Evolutionary conservation across 1,140 invertebrate genomes (phyloP).

Genomic region (Drosophila tani): DNA sequence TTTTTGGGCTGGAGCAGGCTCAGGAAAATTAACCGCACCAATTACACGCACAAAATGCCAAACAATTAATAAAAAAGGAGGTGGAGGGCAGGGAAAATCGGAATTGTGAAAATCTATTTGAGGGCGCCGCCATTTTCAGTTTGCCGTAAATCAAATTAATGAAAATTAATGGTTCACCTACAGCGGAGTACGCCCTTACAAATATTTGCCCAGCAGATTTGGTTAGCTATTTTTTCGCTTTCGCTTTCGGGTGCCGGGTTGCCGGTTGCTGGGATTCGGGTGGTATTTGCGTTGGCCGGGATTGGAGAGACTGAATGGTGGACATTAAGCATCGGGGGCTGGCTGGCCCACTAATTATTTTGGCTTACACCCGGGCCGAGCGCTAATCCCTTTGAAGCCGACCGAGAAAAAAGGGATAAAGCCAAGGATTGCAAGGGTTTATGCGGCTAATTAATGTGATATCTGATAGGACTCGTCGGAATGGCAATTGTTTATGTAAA

Average conservation of each 20-base stretch:
- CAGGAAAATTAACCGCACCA: conserved; percentile 55
- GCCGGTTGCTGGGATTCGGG: neutral
- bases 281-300: conserved; percentile 18
- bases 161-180: conserved; percentile 76
- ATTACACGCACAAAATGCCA: conserved; percentile 62
- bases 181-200: conserved; percentile 50
- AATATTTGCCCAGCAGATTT: conserved; percentile 52
- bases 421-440: conserved; percentile 47
- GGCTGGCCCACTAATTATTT: conserved; percentile 69
- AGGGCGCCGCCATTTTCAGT: conserved; percentile 44
- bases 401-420: conserved; percentile 38
- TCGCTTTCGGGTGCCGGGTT: neutral
- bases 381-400: conserved; percentile 59
- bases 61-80: conserved; percentile 64
- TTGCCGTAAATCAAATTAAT: conserved; percentile 80
- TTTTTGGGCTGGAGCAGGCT: neutral
- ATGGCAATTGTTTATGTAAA: conserved; percentile 47
- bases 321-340: conserved; percentile 31
- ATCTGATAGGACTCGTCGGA: conserved; percentile 51
- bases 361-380: conserved; percentile 53
- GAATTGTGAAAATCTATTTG: conserved; percentile 55
- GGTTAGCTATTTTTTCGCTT: conserved; percentile 17
- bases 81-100: neutral
- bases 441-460: conserved; percentile 63
- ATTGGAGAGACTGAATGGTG: conserved; percentile 41